Evolutionary conservation across 2,888 invertebrate species (phyloP).

Genomic region (Lasioglossum oenotherae): DNA sequence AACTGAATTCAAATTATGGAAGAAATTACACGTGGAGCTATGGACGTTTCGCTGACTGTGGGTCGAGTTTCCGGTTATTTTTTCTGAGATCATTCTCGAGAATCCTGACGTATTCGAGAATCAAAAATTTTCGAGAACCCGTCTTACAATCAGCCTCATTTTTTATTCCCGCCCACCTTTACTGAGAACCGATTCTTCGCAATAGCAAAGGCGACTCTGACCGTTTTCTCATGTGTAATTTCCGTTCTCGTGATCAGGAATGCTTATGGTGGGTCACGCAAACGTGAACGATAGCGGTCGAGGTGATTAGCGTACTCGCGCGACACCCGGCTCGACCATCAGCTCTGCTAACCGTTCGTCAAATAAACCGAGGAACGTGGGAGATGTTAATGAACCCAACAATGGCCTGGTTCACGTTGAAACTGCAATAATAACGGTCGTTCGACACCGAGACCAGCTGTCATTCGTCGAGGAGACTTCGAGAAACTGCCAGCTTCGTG

Average conservation of each 20-base stretch:
- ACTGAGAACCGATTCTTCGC: neutral
- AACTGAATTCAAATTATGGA: too few relatives aligned
- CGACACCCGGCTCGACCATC: constrained; percentile 43
- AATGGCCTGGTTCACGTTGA: constrained; percentile 45
- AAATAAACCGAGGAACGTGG: constrained; percentile 59
- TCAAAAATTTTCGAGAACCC: too few relatives aligned
- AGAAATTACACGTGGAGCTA: too few relatives aligned
- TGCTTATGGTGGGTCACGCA: constrained; percentile 13
- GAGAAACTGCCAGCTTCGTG: constrained; percentile 42
- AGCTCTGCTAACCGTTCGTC: constrained; percentile 63
- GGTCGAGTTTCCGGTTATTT: too few relatives aligned
- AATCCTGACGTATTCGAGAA: too few relatives aligned
- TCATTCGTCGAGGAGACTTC: constrained; percentile 59
- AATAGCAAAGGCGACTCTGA: neutral
- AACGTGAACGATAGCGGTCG: constrained; percentile 58
- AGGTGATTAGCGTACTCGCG: constrained; percentile 60
- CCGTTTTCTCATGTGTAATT: neutral
- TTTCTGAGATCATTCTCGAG: too few relatives aligned
- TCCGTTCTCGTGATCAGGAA: neutral
- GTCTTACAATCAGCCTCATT: too few relatives aligned
- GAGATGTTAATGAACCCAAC: constrained; percentile 65
- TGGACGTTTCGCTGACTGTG: too few relatives aligned
- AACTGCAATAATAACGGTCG: constrained; percentile 67
- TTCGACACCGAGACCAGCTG: constrained; percentile 30
- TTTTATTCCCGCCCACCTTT: too few relatives aligned